Percentiles rank a stretch among this genome's conserved stretches.
Evolutionary conservation across 2,888 invertebrate genomes (phyloP).

Genomic region (Tetranychus truncatus): DNA sequence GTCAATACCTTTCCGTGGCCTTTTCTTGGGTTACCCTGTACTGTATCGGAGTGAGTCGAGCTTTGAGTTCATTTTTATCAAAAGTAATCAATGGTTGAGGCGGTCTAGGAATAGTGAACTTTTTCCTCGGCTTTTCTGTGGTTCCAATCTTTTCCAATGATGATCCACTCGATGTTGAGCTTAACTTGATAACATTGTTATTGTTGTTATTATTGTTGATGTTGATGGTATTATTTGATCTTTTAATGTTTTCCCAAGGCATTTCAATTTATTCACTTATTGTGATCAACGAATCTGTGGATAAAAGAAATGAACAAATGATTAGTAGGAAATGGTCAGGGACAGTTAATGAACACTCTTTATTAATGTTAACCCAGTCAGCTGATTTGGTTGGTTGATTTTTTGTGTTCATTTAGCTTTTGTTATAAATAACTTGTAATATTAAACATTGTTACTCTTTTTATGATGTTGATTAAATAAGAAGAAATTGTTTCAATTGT

Average conservation of each 20-base stretch:
- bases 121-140: background rate
- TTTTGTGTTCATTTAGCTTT: background rate
- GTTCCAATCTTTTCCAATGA: background rate
- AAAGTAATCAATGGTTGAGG: conserved; percentile 13
- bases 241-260: background rate
- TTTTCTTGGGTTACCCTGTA: conserved; percentile 84
- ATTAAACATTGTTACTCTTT: no score
- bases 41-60: conserved; percentile 67
- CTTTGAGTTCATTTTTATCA: conserved; percentile 57
- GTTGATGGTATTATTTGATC: background rate
- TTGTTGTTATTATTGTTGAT: background rate
- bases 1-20: background rate
- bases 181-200: no score
- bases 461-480: no score
- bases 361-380: background rate
- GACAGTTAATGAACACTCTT: background rate
- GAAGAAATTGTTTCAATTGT: no score
- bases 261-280: background rate
- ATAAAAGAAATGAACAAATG: no score
- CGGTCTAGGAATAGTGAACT: background rate
- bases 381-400: background rate
- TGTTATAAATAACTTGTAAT: background rate
- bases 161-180: background rate
- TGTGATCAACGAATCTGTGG: no score
- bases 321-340: background rate